phyloP scores from a whole-genome alignment of 2,888 invertebrate genomes.

The Polyommatus icarus region DNA sequence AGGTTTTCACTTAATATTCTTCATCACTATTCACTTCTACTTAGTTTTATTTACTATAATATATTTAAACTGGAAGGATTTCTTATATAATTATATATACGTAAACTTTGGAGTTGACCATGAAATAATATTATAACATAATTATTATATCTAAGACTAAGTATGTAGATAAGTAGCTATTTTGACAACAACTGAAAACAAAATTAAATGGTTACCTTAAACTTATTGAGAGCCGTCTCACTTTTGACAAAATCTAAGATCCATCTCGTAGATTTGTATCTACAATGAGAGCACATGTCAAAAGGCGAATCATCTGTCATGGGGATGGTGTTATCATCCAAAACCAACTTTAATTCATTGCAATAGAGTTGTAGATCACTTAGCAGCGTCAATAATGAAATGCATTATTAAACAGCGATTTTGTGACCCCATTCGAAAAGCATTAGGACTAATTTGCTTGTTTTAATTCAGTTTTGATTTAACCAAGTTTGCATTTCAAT shows the following conservation, averaged over 20 bases:
- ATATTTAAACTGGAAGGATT: not conserved
- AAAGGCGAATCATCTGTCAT: constrained; percentile 60
- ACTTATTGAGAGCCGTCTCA: constrained; percentile 36
- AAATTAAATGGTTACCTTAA: constrained; percentile 9
- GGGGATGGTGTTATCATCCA: constrained; percentile 47
- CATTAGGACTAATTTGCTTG: constrained; percentile 75
- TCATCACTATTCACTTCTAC: not conserved
- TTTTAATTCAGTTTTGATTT: constrained; percentile 76
- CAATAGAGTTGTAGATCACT: constrained; percentile 41
- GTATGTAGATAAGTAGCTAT: not conserved
- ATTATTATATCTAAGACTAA: no score
- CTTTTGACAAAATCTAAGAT: constrained; percentile 54
- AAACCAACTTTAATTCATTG: constrained; percentile 22
- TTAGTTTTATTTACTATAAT: not conserved
- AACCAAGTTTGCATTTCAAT: constrained; percentile 71
- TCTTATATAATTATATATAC: no score
- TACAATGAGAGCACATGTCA: constrained; percentile 61
- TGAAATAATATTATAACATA: no score
- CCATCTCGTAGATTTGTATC: constrained; percentile 58
- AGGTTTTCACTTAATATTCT: not conserved
- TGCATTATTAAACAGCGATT: constrained; percentile 73
- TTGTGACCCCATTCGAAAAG: constrained; percentile 71
- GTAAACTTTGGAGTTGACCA: no score
- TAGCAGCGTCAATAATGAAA: constrained; percentile 48
- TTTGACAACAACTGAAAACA: not conserved